Conservation (phyloP, 2,888 invertebrate genomes). For the Syrphus vitripennis region DNA sequence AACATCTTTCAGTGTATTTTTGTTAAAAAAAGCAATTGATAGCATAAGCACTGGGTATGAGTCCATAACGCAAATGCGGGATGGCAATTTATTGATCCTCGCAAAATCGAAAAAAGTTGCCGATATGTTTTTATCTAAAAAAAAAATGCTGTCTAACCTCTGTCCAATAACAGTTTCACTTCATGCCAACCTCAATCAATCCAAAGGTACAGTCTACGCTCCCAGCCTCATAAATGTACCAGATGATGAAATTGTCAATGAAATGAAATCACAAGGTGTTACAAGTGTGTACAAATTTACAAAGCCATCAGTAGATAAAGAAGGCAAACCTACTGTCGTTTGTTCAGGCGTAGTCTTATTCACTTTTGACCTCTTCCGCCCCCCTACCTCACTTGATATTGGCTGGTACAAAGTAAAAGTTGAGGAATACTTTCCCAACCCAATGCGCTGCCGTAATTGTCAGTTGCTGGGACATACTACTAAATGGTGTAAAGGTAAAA, state of each 20-base stretch:
- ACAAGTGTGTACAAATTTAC: neutral
- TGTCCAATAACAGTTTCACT: neutral
- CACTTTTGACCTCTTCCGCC: slow-evolving; percentile 30
- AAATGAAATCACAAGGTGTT: neutral
- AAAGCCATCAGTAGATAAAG: neutral
- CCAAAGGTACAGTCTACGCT: neutral
- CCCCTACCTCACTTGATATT: slow-evolving; percentile 9
- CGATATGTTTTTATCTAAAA: neutral
- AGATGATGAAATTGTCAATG: neutral
- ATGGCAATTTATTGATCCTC: neutral
- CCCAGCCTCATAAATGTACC: neutral
- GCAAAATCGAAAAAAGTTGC: neutral
- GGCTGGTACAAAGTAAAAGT: slow-evolving; percentile 40
- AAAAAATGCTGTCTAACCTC: neutral
- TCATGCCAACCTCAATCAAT: neutral
- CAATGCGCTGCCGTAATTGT: slow-evolving; percentile 42
- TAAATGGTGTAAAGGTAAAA: neutral
- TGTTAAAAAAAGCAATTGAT: neutral
- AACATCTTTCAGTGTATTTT: neutral
- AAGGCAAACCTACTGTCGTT: neutral
- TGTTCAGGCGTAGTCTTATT: neutral
- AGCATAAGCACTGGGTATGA: neutral
- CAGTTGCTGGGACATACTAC: slow-evolving; percentile 19
- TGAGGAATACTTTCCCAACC: slow-evolving; percentile 29
- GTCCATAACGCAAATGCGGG: neutral